These are phyloP conservation scores for Dolichopus griseipennis DNA, from an alignment of 2,888 invertebrate genomes.

Conservation along the genomic window DNA sequence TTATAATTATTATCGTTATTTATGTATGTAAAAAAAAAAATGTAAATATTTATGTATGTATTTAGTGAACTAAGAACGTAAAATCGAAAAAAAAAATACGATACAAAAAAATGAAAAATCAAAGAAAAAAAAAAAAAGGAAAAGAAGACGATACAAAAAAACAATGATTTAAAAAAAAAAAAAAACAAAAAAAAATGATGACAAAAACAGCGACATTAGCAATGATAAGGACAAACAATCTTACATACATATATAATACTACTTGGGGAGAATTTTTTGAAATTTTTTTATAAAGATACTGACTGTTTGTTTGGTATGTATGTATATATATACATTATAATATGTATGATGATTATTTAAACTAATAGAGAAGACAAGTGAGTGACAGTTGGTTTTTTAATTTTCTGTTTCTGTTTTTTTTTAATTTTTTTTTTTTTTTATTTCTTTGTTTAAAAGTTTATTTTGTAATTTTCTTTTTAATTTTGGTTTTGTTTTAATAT, in stretches of 20 bases:
- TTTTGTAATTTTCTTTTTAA: too few relatives aligned
- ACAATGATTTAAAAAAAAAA: neutral
- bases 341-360: neutral
- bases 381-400: neutral
- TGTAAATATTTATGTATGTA: neutral
- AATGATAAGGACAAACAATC: conserved; percentile 13
- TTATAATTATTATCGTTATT: neutral
- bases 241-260: neutral
- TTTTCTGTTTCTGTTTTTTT: neutral
- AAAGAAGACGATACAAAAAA: too few relatives aligned
- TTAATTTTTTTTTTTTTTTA: neutral
- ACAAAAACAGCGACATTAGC: conserved; percentile 7
- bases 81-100: too few relatives aligned
- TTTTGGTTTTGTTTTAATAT: too few relatives aligned
- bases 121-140: too few relatives aligned
- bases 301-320: too few relatives aligned
- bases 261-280: neutral
- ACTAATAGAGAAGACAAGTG: neutral
- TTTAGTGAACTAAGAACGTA: conserved; percentile 2
- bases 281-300: neutral
- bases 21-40: neutral
- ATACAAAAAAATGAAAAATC: too few relatives aligned
- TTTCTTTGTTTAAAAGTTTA: too few relatives aligned
- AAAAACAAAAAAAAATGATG: neutral
- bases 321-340: too few relatives aligned